Percentiles rank a stretch among this genome's conserved stretches.
These are phyloP conservation scores for Cyphomyrmex costatus DNA, from an alignment of 1,140 invertebrate species.

Conservation along the genomic window DNA sequence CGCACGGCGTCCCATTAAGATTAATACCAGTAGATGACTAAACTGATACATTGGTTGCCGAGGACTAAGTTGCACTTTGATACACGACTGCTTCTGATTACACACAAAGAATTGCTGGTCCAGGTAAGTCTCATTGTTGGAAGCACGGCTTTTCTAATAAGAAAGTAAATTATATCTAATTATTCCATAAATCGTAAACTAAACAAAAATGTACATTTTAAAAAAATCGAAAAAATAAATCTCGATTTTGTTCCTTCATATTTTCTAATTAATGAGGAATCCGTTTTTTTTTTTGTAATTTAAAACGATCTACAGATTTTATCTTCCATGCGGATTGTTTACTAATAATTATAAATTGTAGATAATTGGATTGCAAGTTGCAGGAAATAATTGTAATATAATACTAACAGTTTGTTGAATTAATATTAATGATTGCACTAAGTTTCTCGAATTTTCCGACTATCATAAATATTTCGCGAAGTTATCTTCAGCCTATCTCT, in stretches of 20 bases:
- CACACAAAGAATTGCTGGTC: constrained; percentile 33
- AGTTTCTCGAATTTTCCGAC: constrained; percentile 24
- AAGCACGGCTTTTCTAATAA: constrained; percentile 29
- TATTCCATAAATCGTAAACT: constrained; percentile 1
- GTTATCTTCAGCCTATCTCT: constrained; percentile 1
- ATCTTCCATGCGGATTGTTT: neutral
- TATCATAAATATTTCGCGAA: constrained; percentile 39
- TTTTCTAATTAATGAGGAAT: neutral
- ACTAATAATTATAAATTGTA: constrained; percentile 38
- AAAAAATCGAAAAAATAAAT: constrained; percentile 4
- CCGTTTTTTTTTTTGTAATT: neutral
- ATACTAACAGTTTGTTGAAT: constrained; percentile 34
- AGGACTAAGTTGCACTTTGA: constrained; percentile 52
- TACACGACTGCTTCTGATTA: constrained; percentile 32
- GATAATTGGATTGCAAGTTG: constrained; percentile 36
- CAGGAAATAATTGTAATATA: constrained; percentile 16
- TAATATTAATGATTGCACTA: constrained; percentile 70
- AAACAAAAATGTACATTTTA: neutral
- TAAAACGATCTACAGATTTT: neutral
- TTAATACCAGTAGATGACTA: constrained; percentile 42
- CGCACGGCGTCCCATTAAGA: constrained; percentile 20
- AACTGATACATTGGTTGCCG: constrained; percentile 12
- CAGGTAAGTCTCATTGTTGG: constrained; percentile 40
- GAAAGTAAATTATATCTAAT: neutral
- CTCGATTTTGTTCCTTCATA: neutral